Percentiles rank a stretch among this genome's conserved stretches.
Conservation (phyloP, 2,888 invertebrate species). For the Cryptophagus acutangulus region DNA sequence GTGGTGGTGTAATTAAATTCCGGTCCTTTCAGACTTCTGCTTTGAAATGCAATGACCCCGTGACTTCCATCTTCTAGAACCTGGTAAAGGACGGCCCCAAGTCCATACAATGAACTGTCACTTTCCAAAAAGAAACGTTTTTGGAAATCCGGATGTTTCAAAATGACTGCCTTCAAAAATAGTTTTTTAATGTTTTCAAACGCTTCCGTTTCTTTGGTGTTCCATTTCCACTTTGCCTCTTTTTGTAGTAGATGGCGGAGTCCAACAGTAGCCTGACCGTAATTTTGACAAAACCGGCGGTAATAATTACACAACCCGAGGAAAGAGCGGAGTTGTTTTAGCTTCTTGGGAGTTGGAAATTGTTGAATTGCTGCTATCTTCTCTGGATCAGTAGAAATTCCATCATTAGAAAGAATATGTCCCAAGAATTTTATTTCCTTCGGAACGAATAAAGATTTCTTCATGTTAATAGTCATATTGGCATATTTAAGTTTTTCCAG, state of each 20-base stretch:
- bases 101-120: slow-evolving; percentile 11
- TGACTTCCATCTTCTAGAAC: slow-evolving; percentile 10
- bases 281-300: slow-evolving; percentile 8
- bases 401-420: slow-evolving; percentile 17
- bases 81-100: slow-evolving; percentile 17
- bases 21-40: slow-evolving; percentile 12
- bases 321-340: slow-evolving; percentile 14
- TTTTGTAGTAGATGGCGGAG: slow-evolving; percentile 16
- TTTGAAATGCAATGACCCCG: slow-evolving; percentile 17
- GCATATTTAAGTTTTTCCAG: slow-evolving; percentile 19
- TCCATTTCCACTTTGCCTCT: slow-evolving; percentile 14
- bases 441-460: slow-evolving; percentile 24
- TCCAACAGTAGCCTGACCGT: slow-evolving; percentile 13
- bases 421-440: slow-evolving; percentile 19
- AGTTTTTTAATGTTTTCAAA: slow-evolving; percentile 11
- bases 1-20: slow-evolving; percentile 21
- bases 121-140: slow-evolving; percentile 11
- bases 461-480: slow-evolving; percentile 23
- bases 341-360: slow-evolving; percentile 13
- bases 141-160: slow-evolving; percentile 12
- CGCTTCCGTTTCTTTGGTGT: slow-evolving; percentile 6
- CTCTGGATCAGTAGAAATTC: slow-evolving; percentile 21
- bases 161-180: slow-evolving; percentile 11
- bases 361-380: slow-evolving; percentile 16
- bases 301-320: slow-evolving; percentile 17